Base-by-base conservation (phyloP, 1,140 invertebrate genomes). In the Paralvinella palmiformis region DNA sequence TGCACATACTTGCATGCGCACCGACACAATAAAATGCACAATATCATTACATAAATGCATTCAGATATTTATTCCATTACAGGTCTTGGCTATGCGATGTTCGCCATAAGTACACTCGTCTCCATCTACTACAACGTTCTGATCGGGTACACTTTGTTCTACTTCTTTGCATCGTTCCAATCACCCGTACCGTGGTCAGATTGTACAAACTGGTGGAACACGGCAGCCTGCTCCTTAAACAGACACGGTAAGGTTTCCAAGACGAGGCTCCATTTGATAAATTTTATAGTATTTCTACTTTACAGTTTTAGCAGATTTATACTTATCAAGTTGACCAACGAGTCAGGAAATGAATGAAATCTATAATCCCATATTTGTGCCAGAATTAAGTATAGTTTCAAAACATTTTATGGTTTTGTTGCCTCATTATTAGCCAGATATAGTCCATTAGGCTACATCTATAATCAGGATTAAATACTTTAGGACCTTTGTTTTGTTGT, bases 101-200 rank as follows among this genome's bases (percentile, higher is more conserved):
- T 91, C 36, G 85, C 91, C 31, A 86, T 91, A 3, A 91, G 89
- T 37, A 86, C 86, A 68, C 84, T 91, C 56, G 89, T 92, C n/a
- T 88, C 88, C 50, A 36, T 63, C 50, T 97, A 96, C 79, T 98
- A 98, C 84, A 97, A 97, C 80, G 94, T 93, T 0, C 92, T 97
- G 72, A 92, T 97, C 57, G 92, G 91, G 17, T 95, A 92, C 91
- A 91, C 92, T 1, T 87, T 97, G 13, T 96, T 94, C 79, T 97
- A 96, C 66, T 80, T 86, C 91, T 66, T 87, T 55, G 68, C 67
- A n/a, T 82, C 81, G 6, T 73, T 73, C 48, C 63, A 62, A 3
- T 64, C 66, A 1, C 65, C 65, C 29, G 69, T 84, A 4, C 82
- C 83, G 0, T 84, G 83, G 83, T 76, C 65, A 57, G 69, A 22